Conservation (phyloP, 2,113 vertebrate genomes). For the Pseudois nayaur region DNA sequence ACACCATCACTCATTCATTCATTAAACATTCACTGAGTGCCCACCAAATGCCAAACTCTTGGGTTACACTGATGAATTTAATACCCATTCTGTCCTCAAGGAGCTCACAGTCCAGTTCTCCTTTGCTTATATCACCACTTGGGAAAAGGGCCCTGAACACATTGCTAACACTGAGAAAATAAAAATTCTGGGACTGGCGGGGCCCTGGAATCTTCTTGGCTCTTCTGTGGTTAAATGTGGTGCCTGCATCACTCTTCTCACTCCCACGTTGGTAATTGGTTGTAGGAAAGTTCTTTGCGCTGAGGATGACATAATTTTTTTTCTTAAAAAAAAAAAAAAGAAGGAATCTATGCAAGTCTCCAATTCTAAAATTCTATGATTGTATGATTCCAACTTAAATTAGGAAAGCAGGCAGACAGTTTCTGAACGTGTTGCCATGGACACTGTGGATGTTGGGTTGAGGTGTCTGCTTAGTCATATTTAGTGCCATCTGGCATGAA, state of each 20-base stretch:
- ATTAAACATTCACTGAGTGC: not conserved
- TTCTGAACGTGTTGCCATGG: slow-evolving; percentile 40
- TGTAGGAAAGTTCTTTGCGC: slow-evolving; percentile 26
- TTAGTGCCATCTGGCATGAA: slow-evolving; percentile 38
- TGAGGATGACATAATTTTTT: slow-evolving; percentile 27
- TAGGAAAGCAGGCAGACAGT: slow-evolving; percentile 35
- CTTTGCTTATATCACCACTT: not conserved
- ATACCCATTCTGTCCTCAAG: not conserved
- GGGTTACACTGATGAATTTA: not conserved
- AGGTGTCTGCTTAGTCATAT: slow-evolving; percentile 44
- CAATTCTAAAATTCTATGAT: slow-evolving; percentile 30
- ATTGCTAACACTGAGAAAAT: not conserved
- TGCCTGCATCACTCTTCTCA: not conserved
- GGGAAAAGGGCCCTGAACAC: not conserved
- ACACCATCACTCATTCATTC: not conserved
- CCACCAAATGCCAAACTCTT: not conserved
- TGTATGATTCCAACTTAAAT: slow-evolving; percentile 41
- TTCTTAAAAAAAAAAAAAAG: not conserved
- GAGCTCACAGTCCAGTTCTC: not conserved
- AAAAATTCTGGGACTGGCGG: not conserved
- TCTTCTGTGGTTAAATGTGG: not conserved
- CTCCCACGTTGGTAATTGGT: not conserved
- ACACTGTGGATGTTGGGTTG: not conserved
- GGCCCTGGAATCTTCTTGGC: not conserved
- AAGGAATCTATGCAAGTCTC: slow-evolving; percentile 29